Conservation (phyloP, 2,888 invertebrate species). For the Pyrrhia umbra region DNA sequence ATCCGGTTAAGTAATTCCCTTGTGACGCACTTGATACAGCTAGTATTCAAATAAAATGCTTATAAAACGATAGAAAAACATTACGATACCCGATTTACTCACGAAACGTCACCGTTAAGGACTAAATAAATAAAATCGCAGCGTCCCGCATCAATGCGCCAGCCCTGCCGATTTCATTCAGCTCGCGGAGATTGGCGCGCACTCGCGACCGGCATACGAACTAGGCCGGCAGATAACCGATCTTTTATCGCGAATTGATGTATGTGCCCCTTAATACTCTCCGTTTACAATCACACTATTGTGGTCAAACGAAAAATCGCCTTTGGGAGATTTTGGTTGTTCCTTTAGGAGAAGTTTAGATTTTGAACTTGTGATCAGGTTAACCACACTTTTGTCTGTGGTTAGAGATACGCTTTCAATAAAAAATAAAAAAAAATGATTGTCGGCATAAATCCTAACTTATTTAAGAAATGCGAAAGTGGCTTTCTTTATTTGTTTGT, state of each 20-base stretch:
- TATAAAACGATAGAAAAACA: not conserved
- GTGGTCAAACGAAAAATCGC: conserved; percentile 36
- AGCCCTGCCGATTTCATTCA: conserved; percentile 59
- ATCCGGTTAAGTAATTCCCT: no score
- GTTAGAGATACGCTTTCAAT: no score
- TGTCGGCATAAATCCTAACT: no score
- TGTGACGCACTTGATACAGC: no score
- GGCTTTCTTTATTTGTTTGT: no score
- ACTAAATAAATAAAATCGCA: conserved; percentile 32
- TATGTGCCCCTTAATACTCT: conserved; percentile 64
- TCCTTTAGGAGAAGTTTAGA: not conserved
- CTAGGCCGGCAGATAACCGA: conserved; percentile 70
- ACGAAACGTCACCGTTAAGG: not conserved
- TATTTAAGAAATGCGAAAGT: no score
- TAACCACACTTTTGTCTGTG: no score
- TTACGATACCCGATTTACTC: not conserved
- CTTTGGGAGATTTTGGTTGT: not conserved
- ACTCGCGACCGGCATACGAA: conserved; percentile 62
- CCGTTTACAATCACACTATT: conserved; percentile 40
- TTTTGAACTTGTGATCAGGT: not conserved
- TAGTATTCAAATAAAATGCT: no score
- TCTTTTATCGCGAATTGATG: conserved; percentile 77
- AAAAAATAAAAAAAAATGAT: no score
- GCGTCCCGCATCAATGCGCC: conserved; percentile 3
- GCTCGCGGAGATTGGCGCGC: conserved; percentile 34